phyloP scores from a whole-genome alignment of 2,113 vertebrate species.

The Cavia aperea region DNA sequence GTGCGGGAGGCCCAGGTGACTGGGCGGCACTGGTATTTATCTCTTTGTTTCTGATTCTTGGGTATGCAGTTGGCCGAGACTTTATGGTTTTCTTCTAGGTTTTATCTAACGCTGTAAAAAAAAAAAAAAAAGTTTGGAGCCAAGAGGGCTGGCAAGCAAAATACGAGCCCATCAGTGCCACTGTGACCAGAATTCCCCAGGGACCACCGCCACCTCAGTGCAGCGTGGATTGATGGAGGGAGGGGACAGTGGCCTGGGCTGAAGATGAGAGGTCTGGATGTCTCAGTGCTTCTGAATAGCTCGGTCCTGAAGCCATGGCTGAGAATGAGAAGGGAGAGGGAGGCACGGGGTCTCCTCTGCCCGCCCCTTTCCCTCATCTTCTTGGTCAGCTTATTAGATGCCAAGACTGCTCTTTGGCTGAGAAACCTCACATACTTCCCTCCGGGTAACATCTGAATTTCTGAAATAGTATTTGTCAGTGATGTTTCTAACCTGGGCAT shows the following conservation, averaged over 20 bases:
- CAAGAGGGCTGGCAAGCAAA: neutral
- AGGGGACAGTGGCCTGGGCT: neutral
- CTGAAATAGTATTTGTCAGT: neutral
- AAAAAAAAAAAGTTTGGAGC: neutral
- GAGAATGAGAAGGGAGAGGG: neutral
- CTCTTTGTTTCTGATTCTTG: neutral
- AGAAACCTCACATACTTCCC: neutral
- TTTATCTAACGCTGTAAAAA: neutral
- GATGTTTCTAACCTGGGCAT: neutral
- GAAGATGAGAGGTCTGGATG: neutral
- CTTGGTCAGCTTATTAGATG: neutral
- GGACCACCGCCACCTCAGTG: rapidly evolving
- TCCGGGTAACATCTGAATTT: neutral
- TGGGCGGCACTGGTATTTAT: rapidly evolving
- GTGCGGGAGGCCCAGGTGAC: neutral
- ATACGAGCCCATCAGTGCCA: neutral
- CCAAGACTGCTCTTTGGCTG: neutral
- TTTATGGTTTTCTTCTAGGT: neutral
- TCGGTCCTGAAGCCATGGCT: neutral
- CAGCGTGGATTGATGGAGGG: neutral
- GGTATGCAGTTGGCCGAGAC: neutral
- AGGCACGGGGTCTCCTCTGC: neutral
- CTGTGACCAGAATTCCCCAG: neutral
- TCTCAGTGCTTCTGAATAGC: neutral
- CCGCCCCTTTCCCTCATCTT: neutral